These are phyloP conservation scores for Toxotes lorentzi DNA, from an alignment of 2,797 vertebrate species.

Conservation along the genomic window DNA sequence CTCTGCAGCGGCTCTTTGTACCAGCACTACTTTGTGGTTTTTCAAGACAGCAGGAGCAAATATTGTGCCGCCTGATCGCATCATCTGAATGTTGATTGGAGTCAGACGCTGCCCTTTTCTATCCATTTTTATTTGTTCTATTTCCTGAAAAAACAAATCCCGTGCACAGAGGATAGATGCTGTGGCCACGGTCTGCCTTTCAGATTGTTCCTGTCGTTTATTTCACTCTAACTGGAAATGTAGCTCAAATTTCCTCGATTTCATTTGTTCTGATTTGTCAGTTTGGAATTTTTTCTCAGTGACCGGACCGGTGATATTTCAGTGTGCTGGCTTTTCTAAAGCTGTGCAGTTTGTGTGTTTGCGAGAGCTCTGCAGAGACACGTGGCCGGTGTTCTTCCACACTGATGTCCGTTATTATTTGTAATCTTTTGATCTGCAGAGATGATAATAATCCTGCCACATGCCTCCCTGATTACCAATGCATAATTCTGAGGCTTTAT, in stretches of 20 bases:
- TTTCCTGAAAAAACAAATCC: slow-evolving; percentile 31
- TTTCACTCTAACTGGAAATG: not conserved
- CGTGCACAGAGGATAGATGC: slow-evolving; percentile 16
- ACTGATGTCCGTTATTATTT: slow-evolving; percentile 60
- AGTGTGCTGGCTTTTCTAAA: not conserved
- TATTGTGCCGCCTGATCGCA: slow-evolving; percentile 20
- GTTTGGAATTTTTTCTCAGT: not conserved
- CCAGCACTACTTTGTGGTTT: slow-evolving; percentile 2
- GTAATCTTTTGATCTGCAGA: slow-evolving; percentile 78
- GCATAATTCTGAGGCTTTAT: slow-evolving; percentile 49
- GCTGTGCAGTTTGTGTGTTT: not conserved
- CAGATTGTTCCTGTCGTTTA: not conserved
- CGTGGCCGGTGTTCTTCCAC: slow-evolving; percentile 20
- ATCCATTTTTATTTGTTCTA: slow-evolving; percentile 19
- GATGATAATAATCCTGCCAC: slow-evolving; percentile 78
- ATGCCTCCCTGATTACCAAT: slow-evolving; percentile 70
- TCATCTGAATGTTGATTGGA: slow-evolving; percentile 18
- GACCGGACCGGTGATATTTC: not conserved
- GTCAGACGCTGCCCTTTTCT: not conserved
- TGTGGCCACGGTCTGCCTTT: not conserved
- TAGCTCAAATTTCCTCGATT: not conserved
- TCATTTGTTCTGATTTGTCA: not conserved
- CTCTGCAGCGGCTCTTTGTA: slow-evolving; percentile 10
- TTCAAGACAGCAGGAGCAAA: slow-evolving; percentile 56
- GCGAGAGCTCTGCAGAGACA: slow-evolving; percentile 21